phyloP scores from a whole-genome alignment of 2,888 invertebrate genomes.

The Drosophila percnosoma region DNA sequence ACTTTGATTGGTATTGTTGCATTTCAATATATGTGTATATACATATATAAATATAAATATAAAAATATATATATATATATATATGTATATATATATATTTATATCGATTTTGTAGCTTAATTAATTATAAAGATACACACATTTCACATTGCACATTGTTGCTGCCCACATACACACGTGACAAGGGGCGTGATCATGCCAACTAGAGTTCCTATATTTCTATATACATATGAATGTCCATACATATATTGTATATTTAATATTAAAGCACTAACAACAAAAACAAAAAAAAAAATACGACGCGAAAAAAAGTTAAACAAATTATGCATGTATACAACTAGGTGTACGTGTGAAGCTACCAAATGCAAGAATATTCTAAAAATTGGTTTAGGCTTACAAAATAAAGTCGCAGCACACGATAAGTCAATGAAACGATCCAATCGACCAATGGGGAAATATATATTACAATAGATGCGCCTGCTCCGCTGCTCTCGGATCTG shows the following conservation, averaged over 20 bases:
- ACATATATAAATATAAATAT: neutral
- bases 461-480: constrained; percentile 65
- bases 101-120: constrained; percentile 11
- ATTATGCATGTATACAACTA: constrained; percentile 36
- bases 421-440: constrained; percentile 22
- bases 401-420: constrained; percentile 34
- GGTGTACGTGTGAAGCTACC: constrained; percentile 65
- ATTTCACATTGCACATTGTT: constrained; percentile 19
- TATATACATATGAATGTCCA: constrained; percentile 6
- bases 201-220: constrained; percentile 29
- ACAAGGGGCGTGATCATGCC: constrained; percentile 23
- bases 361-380: constrained; percentile 72
- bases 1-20: constrained; percentile 63
- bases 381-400: constrained; percentile 51
- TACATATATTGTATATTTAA: constrained; percentile 10
- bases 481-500: constrained; percentile 10
- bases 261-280: constrained; percentile 10
- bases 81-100: neutral
- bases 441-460: constrained; percentile 52
- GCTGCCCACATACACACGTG: constrained; percentile 10
- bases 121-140: constrained; percentile 28
- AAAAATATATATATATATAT: neutral
- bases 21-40: constrained; percentile 16
- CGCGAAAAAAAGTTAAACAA: constrained; percentile 19
- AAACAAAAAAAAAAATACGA: constrained; percentile 15